Evolutionary conservation across 2,888 invertebrate genomes (phyloP), one percentile per base, ranked within the genome.

Genomic region (Monopis laevigella): DNA sequence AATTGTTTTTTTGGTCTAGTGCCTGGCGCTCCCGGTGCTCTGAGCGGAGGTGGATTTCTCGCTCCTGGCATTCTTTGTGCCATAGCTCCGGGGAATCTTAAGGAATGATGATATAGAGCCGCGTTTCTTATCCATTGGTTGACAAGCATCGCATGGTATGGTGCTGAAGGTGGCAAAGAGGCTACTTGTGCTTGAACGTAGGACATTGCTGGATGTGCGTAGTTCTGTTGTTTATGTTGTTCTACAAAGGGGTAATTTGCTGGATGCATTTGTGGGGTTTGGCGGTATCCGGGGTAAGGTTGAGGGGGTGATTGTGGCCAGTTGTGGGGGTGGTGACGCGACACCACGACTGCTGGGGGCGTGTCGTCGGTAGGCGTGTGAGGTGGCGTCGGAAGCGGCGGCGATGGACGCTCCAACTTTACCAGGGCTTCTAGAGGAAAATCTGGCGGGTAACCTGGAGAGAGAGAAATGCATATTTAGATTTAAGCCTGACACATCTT

Each of bases 1-100:
- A 96, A 98, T 75, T 98, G 89, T 53, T 89, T 89, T 66, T 89
- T 89, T 35, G 89, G 89, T 48, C 89, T 80, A 21, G 77, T 82
- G 52, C 86, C 84, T 38, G 82, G 84, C 2, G 73, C 77, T 38
- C 82, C 80, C 1, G 82, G 82, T 1, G 85, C 80, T 55, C 86
- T 73, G 61, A 85, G 61, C 0, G 82, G 80, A 1, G 84, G 82
- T 27, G 83, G 80, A 51, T 73, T 83, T 26, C 60, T 61, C 43
- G 81, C 74, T 45, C 82, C 82, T 3, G 78, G 78, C 56, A 77
- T 61, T 53, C 77, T 74, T 43, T 80, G 83, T 34, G 74, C 69
- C 68, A 82, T 82, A 2, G 70, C 69, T 41, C 67, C 64, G 0
- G 80, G 83, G 51, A 82, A 84, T 51, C 80, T 67, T 43, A 82